Base-by-base conservation (phyloP, 2,888 invertebrate species). In the Cepaea hortensis region DNA sequence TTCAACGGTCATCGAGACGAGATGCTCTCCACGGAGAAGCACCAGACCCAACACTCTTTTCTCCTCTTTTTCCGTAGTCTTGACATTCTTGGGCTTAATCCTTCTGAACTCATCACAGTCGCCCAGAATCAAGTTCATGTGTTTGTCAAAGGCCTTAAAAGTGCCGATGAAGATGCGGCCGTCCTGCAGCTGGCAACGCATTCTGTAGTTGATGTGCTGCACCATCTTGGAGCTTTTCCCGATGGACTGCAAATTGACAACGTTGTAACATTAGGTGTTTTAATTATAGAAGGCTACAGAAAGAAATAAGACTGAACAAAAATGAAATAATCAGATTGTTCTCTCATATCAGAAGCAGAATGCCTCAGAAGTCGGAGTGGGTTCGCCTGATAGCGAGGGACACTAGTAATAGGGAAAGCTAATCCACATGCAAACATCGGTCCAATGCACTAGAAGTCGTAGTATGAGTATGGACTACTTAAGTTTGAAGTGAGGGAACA, bases 91-190 rank as follows among this genome's bases (percentile, higher is more conserved):
- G 1, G 98, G 97, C 93, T 98, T 98, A 83, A 99, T 97, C 95
- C 97, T 98, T 90, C 99, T 96, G 94, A 99, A 99, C 94, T 99
- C 99, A 95, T 99, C 99, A 94, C 99, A 99, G 94, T 99, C 99
- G 83, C 98, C 98, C 86, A 99, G 96, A 91, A 99, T 99, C 89
- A 99, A 96, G 94, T 99, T 99, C 99, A 99, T 99, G 95, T 99
- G 99, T 95, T 99, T 99, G 95, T 99, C 99, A 93, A 99, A 99
- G 0, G 99, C 99, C 95, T 99, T 99, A 94, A 99, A 99, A 3
- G 99, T 99, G 9, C 99, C 99, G 90, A 99, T 98, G 94, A 99
- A 99, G 6, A 98, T 98, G 89, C 99, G 96, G 9, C 98, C 98
- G 95, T 99, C 99, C 95, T 99, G 99, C 88, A 99, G 96, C 90